These are phyloP conservation scores for Sparus aurata DNA, from an alignment of 2,797 vertebrate genomes.

Conservation along the genomic window DNA sequence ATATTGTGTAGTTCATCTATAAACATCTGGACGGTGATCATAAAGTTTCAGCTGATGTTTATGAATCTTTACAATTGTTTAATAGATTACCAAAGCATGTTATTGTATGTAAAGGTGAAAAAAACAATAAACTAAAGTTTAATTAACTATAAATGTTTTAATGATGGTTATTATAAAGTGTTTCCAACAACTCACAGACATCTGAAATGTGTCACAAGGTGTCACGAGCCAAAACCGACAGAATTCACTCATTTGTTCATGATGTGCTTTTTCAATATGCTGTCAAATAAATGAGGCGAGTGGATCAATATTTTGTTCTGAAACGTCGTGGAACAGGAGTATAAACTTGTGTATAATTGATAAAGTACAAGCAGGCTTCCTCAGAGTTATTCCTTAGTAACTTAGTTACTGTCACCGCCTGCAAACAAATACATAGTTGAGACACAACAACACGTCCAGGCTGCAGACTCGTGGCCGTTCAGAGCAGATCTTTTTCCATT, in stretches of 20 bases:
- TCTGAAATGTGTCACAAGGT: not conserved
- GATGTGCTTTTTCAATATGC: too few species aligned
- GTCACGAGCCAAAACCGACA: not conserved
- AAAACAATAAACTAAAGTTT: too few species aligned
- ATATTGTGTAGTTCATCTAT: too few species aligned
- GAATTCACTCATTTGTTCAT: not conserved
- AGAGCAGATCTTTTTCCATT: conserved; percentile 68
- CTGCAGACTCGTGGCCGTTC: conserved; percentile 21
- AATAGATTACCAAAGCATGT: too few species aligned
- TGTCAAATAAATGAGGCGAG: not conserved
- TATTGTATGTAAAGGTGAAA: too few species aligned
- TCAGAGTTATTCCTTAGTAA: not conserved
- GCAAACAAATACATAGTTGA: conserved; percentile 22
- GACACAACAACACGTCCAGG: conserved; percentile 5
- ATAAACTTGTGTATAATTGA: not conserved
- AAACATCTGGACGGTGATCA: too few species aligned
- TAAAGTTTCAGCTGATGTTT: too few species aligned
- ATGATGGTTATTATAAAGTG: too few species aligned
- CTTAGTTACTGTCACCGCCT: not conserved
- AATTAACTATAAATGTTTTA: too few species aligned
- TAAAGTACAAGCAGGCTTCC: not conserved
- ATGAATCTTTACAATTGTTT: too few species aligned
- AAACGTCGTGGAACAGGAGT: not conserved
- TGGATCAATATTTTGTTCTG: not conserved
- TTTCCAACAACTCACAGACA: not conserved